Conservation (phyloP, 2,797 vertebrate species). For the Thalassophryne amazonica region DNA sequence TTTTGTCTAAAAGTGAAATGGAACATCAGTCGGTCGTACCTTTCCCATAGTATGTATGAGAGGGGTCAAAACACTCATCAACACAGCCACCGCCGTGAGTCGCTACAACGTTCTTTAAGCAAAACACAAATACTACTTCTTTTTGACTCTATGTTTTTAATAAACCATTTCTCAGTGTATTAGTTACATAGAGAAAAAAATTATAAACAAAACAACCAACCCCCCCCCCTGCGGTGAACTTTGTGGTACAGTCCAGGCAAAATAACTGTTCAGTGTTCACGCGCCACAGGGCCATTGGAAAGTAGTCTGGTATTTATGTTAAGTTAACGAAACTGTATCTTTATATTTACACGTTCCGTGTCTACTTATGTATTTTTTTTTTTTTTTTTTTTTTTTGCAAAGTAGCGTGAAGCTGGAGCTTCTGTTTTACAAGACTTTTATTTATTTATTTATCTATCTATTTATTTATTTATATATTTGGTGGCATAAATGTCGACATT, state of each 20-base stretch:
- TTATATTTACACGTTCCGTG: too few relatives aligned
- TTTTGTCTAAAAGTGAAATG: slow-evolving; percentile 51
- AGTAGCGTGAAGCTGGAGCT: too few relatives aligned
- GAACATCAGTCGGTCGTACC: slow-evolving; percentile 4
- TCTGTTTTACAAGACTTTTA: too few relatives aligned
- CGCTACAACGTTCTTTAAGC: accelerated
- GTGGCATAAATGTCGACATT: too few relatives aligned
- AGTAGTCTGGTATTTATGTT: too few relatives aligned
- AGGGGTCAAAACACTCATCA: not conserved
- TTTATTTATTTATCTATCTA: too few relatives aligned
- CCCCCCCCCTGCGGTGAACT: slow-evolving; percentile 41
- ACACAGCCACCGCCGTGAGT: not conserved
- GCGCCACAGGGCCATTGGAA: too few relatives aligned
- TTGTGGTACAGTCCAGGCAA: slow-evolving; percentile 64
- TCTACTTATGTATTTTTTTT: too few relatives aligned
- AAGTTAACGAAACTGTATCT: too few relatives aligned
- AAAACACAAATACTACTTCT: accelerated
- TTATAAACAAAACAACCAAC: accelerated
- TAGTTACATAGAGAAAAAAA: not conserved
- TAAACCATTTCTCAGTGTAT: accelerated
- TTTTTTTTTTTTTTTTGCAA: too few relatives aligned
- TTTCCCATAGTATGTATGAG: not conserved
- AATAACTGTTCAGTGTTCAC: slow-evolving; percentile 71
- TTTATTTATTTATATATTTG: too few relatives aligned
- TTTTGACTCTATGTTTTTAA: accelerated